Percentiles rank a stretch among this genome's conserved stretches.
These are phyloP conservation scores for Eulemur albifrons DNA, from an alignment of 2,797 vertebrate species.

Conservation along the genomic window DNA sequence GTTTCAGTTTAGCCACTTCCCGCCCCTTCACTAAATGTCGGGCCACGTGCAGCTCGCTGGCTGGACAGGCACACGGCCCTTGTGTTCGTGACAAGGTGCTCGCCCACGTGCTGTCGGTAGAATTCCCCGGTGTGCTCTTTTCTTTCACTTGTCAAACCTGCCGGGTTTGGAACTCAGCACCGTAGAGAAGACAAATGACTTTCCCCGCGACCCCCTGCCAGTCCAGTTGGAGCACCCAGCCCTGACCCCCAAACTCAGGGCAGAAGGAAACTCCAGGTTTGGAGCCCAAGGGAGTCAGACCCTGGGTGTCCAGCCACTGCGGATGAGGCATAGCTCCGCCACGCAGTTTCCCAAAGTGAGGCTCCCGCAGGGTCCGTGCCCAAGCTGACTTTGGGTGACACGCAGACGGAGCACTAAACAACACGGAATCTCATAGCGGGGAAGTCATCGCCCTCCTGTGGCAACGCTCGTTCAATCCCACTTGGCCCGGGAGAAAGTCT, in stretches of 20 bases:
- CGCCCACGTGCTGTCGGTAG: fast-evolving
- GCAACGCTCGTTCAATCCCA: background rate
- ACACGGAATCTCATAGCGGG: background rate
- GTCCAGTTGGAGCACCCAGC: background rate
- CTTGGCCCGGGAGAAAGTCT: background rate
- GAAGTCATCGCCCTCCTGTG: background rate
- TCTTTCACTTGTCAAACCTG: background rate
- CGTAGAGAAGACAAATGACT: background rate
- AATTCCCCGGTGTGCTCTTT: background rate
- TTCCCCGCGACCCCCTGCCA: background rate
- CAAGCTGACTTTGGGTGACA: fast-evolving
- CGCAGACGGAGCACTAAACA: background rate
- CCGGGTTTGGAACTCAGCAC: background rate
- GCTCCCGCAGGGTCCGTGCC: background rate
- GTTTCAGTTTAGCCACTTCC: fast-evolving
- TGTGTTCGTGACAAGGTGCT: fast-evolving
- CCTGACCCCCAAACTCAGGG: background rate
- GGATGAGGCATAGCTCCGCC: background rate
- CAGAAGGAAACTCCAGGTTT: background rate
- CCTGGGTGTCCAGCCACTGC: too few species aligned
- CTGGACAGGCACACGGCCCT: fast-evolving
- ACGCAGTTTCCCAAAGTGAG: background rate
- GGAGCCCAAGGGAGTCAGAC: background rate
- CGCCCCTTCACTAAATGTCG: fast-evolving
- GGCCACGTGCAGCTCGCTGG: background rate